Percentiles rank a stretch among this genome's conserved stretches.
Evolutionary conservation across 2,797 vertebrate genomes (phyloP).

Genomic region (Microctenopoma lineatum): DNA sequence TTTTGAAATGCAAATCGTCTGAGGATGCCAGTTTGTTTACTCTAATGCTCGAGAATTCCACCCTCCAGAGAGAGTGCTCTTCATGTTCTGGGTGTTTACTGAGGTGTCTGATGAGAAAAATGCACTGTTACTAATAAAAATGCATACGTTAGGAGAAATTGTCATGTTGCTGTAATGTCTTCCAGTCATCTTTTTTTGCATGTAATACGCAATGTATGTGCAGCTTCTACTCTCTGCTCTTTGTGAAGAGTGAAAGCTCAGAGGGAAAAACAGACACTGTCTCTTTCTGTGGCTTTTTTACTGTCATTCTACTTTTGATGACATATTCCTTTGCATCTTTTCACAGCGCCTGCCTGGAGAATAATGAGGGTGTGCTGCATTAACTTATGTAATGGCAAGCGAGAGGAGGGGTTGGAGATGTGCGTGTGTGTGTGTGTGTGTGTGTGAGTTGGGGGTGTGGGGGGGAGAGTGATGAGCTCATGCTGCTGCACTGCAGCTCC

Average conservation of each 20-base stretch:
- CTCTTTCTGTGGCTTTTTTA: constrained; percentile 26
- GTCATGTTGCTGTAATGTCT: constrained; percentile 18
- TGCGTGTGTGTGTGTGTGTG: neutral
- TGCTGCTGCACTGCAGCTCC: constrained; percentile 84
- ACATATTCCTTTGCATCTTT: constrained; percentile 71
- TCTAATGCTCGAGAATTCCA: constrained; percentile 57
- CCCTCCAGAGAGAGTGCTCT: constrained; percentile 29
- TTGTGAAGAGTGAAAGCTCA: constrained; percentile 36
- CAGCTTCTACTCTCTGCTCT: constrained; percentile 22
- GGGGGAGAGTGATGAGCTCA: constrained; percentile 81
- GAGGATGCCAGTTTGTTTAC: constrained; percentile 70
- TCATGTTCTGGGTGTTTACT: constrained; percentile 33
- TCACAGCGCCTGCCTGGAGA: constrained; percentile 57
- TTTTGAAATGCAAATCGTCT: constrained; percentile 75
- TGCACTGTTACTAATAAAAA: constrained; percentile 13
- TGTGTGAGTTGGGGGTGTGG: neutral
- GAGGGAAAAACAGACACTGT: constrained; percentile 7
- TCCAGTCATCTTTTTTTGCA: neutral
- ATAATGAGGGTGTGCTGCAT: constrained; percentile 80
- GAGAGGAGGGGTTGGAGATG: constrained; percentile 42
- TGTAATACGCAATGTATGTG: constrained; percentile 1
- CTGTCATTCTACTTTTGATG: constrained; percentile 63
- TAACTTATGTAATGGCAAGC: constrained; percentile 80
- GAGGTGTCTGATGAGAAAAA: constrained; percentile 43
- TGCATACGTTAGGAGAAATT: neutral